Evolutionary conservation across 2,888 invertebrate genomes (phyloP).

Genomic region (Erebia ligea): DNA sequence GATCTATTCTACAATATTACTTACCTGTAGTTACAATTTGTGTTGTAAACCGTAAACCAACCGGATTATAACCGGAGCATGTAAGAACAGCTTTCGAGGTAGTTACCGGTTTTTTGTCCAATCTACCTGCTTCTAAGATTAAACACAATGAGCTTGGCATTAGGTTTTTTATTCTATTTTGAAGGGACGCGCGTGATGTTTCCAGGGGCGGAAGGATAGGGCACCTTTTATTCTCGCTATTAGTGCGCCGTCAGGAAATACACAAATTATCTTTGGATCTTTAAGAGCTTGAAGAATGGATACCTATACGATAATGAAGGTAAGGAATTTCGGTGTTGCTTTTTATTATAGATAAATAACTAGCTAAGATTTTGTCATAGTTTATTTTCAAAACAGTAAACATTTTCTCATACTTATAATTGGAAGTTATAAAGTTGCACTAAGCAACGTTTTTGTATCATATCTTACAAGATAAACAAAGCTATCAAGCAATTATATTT

Average conservation of each 20-base stretch:
- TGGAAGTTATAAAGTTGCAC: neutral
- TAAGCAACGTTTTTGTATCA: neutral
- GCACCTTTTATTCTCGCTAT: conserved; percentile 68
- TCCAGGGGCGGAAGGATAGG: conserved; percentile 78
- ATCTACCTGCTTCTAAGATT: conserved; percentile 73
- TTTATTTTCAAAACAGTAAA: too few relatives aligned
- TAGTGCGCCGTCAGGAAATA: conserved; percentile 69
- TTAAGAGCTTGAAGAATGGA: conserved; percentile 23
- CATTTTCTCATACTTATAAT: too few relatives aligned
- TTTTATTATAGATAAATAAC: neutral
- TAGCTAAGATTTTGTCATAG: too few relatives aligned
- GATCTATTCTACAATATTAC: neutral
- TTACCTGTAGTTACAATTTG: too few relatives aligned
- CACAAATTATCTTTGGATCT: conserved; percentile 43
- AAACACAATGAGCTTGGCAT: conserved; percentile 63
- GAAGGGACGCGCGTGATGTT: conserved; percentile 77
- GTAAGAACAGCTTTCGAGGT: conserved; percentile 46
- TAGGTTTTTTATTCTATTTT: conserved; percentile 62
- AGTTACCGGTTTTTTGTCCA: conserved; percentile 51
- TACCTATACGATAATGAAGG: conserved; percentile 14
- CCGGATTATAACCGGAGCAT: neutral
- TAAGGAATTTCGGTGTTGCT: conserved; percentile 9
- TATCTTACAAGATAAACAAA: neutral
- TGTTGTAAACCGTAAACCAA: neutral
- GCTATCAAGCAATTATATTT: conserved; percentile 10